Base-by-base conservation (phyloP, 1,140 invertebrate genomes). In the Dreissena polymorpha region DNA sequence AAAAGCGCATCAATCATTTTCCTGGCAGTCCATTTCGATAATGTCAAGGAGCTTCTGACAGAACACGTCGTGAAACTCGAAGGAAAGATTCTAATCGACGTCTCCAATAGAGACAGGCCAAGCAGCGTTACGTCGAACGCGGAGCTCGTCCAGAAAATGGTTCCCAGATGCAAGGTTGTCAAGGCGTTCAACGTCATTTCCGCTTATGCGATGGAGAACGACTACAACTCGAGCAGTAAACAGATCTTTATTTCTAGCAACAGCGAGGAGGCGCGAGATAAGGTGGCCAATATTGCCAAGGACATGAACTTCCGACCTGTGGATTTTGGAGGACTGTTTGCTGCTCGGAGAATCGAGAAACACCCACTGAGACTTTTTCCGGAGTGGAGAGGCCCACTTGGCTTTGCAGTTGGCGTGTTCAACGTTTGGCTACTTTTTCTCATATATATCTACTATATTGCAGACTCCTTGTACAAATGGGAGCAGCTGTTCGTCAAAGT, bases 401-500 rank as follows among this genome's bases (percentile, higher is more conserved):
- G 89, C n/a, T 84, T 92, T 14, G 85, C 90, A 0, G 79, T 90
- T 25, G 87, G 80, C 0, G 86, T 92, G 63, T 91, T 91, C 65
- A 88, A 87, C 21, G 81, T 91, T 39, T 91, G 91, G 88, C 87
- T 88, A 21, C 63, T 92, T 12, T 92, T 89, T 73, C 83, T 89
- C 16, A 86, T 90, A 27, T 91, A 88, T 29, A 88, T 91, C 50
- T 91, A 90, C 76, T 91, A 89, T 69, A 86, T 90, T 16, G 88
- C 87, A 57, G 86, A 79, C 23, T 87, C 86, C 3, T 86, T 81
- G 2, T 91, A 87, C 75, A 55, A 80, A 0, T 90, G 88, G 89
- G 91, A 90, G 64, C 89, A 91, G 80, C 84, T 91, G 12, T 90
- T 91, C 51, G 79, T 92, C n/a, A 91, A 89, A 77, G 88, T 90